phyloP scores from a whole-genome alignment of 2,113 vertebrate species.

The Procavia capensis region DNA sequence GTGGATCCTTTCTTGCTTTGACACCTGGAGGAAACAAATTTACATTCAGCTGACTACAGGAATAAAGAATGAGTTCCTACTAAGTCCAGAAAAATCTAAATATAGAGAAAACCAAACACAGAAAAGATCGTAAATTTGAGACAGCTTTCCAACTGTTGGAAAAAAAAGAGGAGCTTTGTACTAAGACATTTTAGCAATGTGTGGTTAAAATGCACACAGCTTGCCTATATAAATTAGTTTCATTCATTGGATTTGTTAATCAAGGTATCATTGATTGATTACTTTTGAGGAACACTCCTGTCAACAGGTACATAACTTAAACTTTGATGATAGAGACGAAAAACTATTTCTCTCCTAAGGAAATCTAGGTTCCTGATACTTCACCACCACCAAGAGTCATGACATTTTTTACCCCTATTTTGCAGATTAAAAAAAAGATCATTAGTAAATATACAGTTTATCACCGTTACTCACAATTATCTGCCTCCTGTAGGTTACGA shows the following conservation, averaged over 20 bases:
- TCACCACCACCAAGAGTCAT: neutral
- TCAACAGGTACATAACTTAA: neutral
- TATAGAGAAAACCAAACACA: neutral
- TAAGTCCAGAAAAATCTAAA: neutral
- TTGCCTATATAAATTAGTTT: neutral
- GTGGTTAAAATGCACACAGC: neutral
- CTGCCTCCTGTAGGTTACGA: neutral
- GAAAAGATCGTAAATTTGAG: neutral
- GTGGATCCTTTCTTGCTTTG: neutral
- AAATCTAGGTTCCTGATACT: neutral
- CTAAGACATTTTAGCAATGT: neutral
- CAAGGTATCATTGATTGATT: neutral
- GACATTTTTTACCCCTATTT: neutral
- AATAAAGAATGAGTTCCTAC: neutral
- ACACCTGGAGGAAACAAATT: neutral
- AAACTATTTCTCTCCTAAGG: neutral
- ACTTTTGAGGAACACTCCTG: neutral
- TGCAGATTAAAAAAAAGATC: neutral
- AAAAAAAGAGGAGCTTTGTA: neutral
- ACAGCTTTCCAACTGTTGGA: neutral
- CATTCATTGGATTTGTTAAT: neutral
- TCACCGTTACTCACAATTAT: neutral
- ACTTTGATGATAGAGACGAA: neutral
- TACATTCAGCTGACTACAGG: neutral
- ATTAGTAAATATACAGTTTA: neutral